A percentile compares a stretch with the other conserved stretches of the same genome.
Evolutionary conservation across 2,113 vertebrate species (phyloP).

Genomic region (Haliaeetus leucogaster): DNA sequence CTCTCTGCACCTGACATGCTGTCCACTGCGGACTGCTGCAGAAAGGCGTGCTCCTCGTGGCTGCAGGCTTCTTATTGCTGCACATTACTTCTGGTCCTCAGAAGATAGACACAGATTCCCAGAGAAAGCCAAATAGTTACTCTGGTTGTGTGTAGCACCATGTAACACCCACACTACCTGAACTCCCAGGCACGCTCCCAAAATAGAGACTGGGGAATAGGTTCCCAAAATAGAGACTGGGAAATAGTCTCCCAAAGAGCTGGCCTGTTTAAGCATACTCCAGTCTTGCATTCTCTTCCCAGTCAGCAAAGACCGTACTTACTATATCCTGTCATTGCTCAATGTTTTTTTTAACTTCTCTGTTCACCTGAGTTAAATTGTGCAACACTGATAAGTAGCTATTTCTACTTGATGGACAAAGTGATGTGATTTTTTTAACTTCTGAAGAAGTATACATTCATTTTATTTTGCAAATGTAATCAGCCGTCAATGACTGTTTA

Average conservation of each 20-base stretch:
- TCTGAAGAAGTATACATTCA: not conserved
- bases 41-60: rapidly evolving
- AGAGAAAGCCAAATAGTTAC: not conserved
- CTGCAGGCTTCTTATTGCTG: not conserved
- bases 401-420: not conserved
- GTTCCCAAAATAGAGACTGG: not conserved
- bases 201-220: not conserved
- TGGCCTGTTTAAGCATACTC: not conserved
- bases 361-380: not conserved
- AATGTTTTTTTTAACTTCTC: not conserved
- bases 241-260: not conserved
- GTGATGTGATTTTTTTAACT: not conserved
- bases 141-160: not conserved
- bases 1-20: not conserved
- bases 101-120: not conserved
- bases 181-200: not conserved
- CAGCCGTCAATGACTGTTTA: not conserved
- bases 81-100: not conserved
- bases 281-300: not conserved
- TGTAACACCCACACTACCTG: not conserved
- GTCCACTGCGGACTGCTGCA: not conserved
- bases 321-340: not conserved
- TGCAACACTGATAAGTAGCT: not conserved
- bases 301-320: not conserved
- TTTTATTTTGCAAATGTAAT: not conserved